phyloP scores from a whole-genome alignment of 2,888 invertebrate species.

The Pegoplata infirma region DNA sequence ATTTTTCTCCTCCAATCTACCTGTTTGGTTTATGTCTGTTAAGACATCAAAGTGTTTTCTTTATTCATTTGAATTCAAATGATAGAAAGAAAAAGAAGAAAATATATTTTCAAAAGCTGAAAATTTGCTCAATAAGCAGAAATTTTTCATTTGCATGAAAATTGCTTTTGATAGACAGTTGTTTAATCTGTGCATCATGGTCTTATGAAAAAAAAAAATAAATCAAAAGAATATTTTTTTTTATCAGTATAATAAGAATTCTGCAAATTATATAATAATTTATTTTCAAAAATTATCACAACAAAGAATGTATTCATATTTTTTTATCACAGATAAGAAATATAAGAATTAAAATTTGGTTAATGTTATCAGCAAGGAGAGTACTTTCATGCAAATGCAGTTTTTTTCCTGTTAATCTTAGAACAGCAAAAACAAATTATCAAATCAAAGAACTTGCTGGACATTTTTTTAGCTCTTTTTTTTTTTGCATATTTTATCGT shows the following conservation, averaged over 20 bases:
- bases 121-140: conserved; percentile 66
- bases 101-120: conserved; percentile 40
- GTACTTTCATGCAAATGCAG: too few relatives aligned
- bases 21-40: conserved; percentile 3
- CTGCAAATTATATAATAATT: conserved; percentile 49
- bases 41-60: conserved; percentile 41
- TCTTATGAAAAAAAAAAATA: conserved; percentile 7
- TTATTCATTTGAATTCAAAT: not conserved
- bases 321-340: too few relatives aligned
- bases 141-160: conserved; percentile 65
- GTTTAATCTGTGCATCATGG: conserved; percentile 7
- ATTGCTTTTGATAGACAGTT: conserved; percentile 37
- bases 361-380: too few relatives aligned
- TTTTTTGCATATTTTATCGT: too few relatives aligned
- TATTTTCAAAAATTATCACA: conserved; percentile 46
- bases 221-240: conserved; percentile 44
- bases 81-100: not conserved
- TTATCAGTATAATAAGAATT: conserved; percentile 12
- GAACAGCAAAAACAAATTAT: too few relatives aligned
- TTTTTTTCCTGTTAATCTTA: too few relatives aligned
- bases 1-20: not conserved
- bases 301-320: not conserved
- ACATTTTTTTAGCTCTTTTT: too few relatives aligned
- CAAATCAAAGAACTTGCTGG: too few relatives aligned
- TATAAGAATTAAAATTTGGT: too few relatives aligned